Base-by-base conservation (phyloP, 2,888 invertebrate genomes). In the Drosophila demipolita region DNA sequence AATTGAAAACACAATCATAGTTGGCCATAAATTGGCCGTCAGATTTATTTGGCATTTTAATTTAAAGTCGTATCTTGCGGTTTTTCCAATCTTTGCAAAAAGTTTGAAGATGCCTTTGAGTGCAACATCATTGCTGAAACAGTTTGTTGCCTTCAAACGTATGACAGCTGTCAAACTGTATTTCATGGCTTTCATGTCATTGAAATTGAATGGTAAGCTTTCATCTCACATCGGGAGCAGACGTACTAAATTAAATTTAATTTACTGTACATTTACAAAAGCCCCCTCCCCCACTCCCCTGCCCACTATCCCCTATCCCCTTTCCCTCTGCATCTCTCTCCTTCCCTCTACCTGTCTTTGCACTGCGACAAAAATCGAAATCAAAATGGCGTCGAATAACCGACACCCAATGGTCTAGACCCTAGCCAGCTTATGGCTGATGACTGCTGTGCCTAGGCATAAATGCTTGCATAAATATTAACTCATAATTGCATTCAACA, bases 401-500 rank as follows among this genome's bases (percentile, higher is more conserved):
- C 38, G 35, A 29, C 42, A 64, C 60, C 55, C 40, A 78, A 26
- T 29, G 42, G 73, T 65, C 59, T 73, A 70, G 60, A 55, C 55
- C 26, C 36, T 35, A 29, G 23, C 8, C 55, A n/a, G 77, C 65
- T 57, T 59, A 35, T 60, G 49, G 42, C 63, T 48, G 45, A 9
- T 49, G 45, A 53, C 20, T 48, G 17, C n/a, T 20, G 32, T 20
- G 35, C 40, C 62, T 38, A 74, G 53, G 57, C 63, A 23, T 8
- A 69, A 81, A 77, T 82, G 78, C 85, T 87, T 84, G 80, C 88
- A 80, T 87, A 85, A 85, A 84, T 89, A 86, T 80, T 89, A 82
- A 85, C 80, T 87, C 73, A 82, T 87, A 87, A 89, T 87, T 87
- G 78, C 75, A 87, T 85, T 87, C 75, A 66, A 89, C 89, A 89